Evolutionary conservation across 2,888 invertebrate species (phyloP).

Genomic region (Ischnus inquisitorius): DNA sequence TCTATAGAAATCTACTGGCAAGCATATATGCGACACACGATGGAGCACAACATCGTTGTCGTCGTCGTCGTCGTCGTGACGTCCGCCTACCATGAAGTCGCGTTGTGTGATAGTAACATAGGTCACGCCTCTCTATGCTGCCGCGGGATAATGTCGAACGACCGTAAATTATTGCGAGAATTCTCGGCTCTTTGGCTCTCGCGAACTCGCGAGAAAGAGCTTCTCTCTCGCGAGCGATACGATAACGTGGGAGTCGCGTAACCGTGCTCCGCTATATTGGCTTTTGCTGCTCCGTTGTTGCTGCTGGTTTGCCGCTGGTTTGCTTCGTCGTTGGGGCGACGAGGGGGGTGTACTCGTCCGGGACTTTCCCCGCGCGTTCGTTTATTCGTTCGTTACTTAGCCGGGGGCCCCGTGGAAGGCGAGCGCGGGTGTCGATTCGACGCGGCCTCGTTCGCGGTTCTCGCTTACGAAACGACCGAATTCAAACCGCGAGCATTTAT

Average conservation of each 20-base stretch:
- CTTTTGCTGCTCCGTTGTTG: constrained; percentile 22
- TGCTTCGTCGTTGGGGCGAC: constrained; percentile 24
- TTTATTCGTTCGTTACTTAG: constrained; percentile 48
- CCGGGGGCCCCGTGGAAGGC: constrained; percentile 29
- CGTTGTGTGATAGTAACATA: constrained; percentile 72
- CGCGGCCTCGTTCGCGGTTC: constrained; percentile 46
- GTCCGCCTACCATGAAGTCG: constrained; percentile 69
- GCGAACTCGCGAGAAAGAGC: constrained; percentile 51
- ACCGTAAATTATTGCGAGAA: constrained; percentile 80
- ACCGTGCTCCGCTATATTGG: constrained; percentile 63
- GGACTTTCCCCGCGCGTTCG: constrained; percentile 54
- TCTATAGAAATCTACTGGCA: constrained; percentile 2
- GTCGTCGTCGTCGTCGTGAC: constrained; percentile 69
- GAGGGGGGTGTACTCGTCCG: constrained; percentile 63
- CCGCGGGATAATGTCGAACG: constrained; percentile 82
- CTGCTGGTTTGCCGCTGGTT: constrained; percentile 3
- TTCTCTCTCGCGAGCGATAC: constrained; percentile 67
- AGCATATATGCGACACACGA: constrained; percentile 50
- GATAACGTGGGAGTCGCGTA: constrained; percentile 80
- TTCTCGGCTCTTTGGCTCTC: constrained; percentile 55
- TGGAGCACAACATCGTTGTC: constrained; percentile 46
- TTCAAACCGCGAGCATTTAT: background rate
- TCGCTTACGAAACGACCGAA: constrained; percentile 55
- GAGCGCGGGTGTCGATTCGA: constrained; percentile 63
- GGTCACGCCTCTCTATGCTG: constrained; percentile 79